Percentiles rank a stretch among this genome's conserved stretches.
Conservation (phyloP, 2,888 invertebrate genomes). For the Caradrina kadenii region DNA sequence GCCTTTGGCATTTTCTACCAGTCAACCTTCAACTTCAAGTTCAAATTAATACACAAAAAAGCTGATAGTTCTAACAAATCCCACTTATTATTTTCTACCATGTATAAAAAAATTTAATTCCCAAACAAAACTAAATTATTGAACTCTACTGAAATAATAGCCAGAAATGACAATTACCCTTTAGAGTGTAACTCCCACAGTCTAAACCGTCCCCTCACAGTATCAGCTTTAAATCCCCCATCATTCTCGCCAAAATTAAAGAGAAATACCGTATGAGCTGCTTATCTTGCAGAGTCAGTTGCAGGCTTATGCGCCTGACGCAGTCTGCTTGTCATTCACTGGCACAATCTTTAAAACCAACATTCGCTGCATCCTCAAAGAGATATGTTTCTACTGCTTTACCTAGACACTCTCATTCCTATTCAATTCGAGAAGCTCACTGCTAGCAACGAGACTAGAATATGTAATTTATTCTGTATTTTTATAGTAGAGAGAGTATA, state of each 20-base stretch:
- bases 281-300: slow-evolving; percentile 50
- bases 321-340: slow-evolving; percentile 37
- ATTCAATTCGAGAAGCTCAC: slow-evolving; percentile 39
- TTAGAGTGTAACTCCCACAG: neutral
- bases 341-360: slow-evolving; percentile 45
- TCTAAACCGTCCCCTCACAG: slow-evolving; percentile 1
- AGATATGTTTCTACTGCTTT: slow-evolving; percentile 4
- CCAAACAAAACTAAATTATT: neutral
- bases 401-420: slow-evolving; percentile 38
- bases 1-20: too few relatives aligned
- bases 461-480: slow-evolving; percentile 32
- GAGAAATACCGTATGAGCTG: slow-evolving; percentile 43
- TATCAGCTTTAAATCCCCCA: slow-evolving; percentile 34
- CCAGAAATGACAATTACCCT: neutral
- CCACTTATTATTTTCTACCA: too few relatives aligned
- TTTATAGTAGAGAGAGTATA: too few relatives aligned
- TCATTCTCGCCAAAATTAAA: slow-evolving; percentile 44
- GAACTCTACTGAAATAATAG: neutral
- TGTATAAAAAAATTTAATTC: neutral
- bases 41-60: too few relatives aligned
- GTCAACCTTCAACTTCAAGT: too few relatives aligned
- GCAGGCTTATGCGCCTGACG: slow-evolving; percentile 31
- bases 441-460: slow-evolving; percentile 33
- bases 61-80: too few relatives aligned
- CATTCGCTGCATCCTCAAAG: slow-evolving; percentile 32